These are phyloP conservation scores for Sorex maritimensis DNA, from an alignment of 2,797 vertebrate genomes.

Conservation along the genomic window DNA sequence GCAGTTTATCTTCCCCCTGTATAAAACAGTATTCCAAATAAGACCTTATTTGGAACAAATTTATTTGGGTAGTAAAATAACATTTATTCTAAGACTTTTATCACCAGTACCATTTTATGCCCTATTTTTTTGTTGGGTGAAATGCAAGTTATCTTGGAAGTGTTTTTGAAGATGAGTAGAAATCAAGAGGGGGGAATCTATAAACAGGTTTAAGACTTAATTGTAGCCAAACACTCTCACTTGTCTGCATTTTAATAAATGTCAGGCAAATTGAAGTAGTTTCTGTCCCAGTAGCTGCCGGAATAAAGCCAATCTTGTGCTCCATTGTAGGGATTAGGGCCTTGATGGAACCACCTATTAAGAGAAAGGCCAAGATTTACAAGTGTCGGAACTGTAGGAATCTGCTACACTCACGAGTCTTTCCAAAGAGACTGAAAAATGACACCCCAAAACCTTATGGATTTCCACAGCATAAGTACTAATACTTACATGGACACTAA, in stretches of 20 bases:
- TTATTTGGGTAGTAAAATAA: conserved; percentile 60
- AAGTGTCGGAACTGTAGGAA: neutral
- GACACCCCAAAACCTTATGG: neutral
- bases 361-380: conserved; percentile 58
- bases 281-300: conserved; percentile 98
- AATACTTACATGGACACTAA: too few relatives aligned
- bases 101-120: conserved; percentile 68
- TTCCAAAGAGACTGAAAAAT: neutral
- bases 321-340: conserved; percentile 96
- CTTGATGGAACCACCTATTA: conserved; percentile 98
- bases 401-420: neutral
- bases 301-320: conserved; percentile 98
- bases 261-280: conserved; percentile 95
- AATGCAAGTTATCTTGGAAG: conserved; percentile 74
- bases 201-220: conserved; percentile 90
- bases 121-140: conserved; percentile 76
- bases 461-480: neutral
- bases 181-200: conserved; percentile 86
- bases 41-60: neutral
- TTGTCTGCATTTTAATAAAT: conserved; percentile 94
- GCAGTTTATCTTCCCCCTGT: conserved; percentile 57
- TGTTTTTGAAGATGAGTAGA: conserved; percentile 86
- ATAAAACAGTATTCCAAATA: conserved; percentile 76
- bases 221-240: conserved; percentile 82
- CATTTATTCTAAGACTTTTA: conserved; percentile 73